phyloP scores from a whole-genome alignment of 2,888 invertebrate genomes.

The Caenorhabditis uteleia region DNA sequence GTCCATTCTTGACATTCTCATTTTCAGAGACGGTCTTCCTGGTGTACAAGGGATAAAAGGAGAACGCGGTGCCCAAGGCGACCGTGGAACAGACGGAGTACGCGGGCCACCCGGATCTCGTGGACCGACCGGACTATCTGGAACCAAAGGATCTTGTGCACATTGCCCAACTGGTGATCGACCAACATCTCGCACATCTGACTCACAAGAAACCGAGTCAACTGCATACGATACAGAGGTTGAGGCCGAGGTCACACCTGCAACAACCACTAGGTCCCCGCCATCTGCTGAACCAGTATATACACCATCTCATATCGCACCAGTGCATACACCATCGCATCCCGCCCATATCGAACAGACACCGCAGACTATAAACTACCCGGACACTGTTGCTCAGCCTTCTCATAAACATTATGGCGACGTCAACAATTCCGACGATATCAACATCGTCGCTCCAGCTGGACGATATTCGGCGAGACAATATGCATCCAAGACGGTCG shows the following conservation, averaged over 20 bases:
- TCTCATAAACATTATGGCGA: conserved; percentile 37
- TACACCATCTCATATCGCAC: neutral
- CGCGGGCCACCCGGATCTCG: conserved; percentile 53
- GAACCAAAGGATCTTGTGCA: conserved; percentile 34
- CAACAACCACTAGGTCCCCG: conserved; percentile 2
- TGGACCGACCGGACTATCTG: conserved; percentile 46
- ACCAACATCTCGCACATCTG: too few species aligned
- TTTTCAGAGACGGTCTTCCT: conserved; percentile 52
- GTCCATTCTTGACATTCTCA: too few species aligned
- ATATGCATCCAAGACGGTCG: conserved; percentile 26
- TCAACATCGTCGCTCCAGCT: conserved; percentile 13
- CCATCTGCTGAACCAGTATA: neutral
- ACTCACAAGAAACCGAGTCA: neutral
- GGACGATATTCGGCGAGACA: conserved; percentile 20
- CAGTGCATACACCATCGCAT: neutral
- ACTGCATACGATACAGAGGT: conserved; percentile 1
- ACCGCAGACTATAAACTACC: conserved; percentile 39
- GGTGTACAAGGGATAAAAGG: conserved; percentile 47
- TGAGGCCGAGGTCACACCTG: neutral
- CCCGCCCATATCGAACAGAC: too few species aligned
- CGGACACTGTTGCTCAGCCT: conserved; percentile 20
- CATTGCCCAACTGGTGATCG: conserved; percentile 22
- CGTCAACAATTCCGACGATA: conserved; percentile 19
- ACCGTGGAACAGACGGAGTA: conserved; percentile 47
- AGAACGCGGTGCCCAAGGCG: conserved; percentile 47